Conservation (phyloP, 1,140 invertebrate species). For the Phocides pigmalion region DNA sequence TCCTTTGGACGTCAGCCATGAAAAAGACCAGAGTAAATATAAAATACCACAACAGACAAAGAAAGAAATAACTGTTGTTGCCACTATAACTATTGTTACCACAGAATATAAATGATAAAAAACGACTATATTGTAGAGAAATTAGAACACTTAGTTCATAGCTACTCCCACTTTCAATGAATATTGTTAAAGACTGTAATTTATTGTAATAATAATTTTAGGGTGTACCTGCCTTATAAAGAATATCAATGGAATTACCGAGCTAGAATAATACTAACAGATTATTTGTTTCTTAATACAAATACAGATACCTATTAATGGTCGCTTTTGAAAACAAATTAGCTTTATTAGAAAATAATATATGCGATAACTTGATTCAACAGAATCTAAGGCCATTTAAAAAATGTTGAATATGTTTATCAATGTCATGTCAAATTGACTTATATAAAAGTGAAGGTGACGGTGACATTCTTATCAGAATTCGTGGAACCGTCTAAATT, state of each 20-base stretch:
- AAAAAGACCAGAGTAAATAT: conserved; percentile 63
- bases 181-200: no score
- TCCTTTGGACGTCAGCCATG: conserved; percentile 79
- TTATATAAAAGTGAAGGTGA: conserved; percentile 26
- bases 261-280: no score
- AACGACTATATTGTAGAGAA: no score
- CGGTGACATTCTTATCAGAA: conserved; percentile 26
- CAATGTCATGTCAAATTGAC: conserved; percentile 12
- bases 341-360: neutral
- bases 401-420: conserved; percentile 10
- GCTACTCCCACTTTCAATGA: no score
- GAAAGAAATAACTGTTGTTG: conserved; percentile 8
- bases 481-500: conserved; percentile 17
- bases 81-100: neutral
- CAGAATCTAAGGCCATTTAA: conserved; percentile 3
- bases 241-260: no score
- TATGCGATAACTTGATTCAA: neutral
- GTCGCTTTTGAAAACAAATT: no score
- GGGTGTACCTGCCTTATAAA: no score
- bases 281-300: no score
- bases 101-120: no score
- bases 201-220: no score
- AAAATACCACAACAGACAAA: conserved; percentile 8
- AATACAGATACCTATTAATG: no score
- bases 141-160: no score